These are phyloP conservation scores for Peromyscus attwateri DNA, from an alignment of 2,797 vertebrate genomes.

Conservation along the genomic window DNA sequence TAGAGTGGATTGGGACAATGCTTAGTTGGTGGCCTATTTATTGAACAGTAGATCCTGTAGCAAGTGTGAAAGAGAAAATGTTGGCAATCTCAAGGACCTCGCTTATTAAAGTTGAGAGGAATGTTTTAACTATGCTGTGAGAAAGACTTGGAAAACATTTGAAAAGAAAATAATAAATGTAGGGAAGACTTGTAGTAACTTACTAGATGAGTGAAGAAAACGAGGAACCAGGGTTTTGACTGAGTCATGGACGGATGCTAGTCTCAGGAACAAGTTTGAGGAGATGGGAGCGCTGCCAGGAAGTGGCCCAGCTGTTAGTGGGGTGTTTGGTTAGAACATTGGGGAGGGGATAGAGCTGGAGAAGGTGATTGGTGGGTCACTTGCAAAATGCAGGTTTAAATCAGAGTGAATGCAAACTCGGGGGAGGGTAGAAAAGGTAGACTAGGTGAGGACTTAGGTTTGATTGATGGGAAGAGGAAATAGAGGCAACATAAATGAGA, in stretches of 20 bases:
- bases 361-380: not conserved
- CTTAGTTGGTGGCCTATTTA: not conserved
- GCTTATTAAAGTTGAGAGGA: not conserved
- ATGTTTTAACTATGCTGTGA: conserved; percentile 9
- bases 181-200: not conserved
- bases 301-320: not conserved
- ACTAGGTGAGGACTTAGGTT: not conserved
- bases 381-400: not conserved
- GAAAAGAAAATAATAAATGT: not conserved
- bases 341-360: not conserved
- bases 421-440: not conserved
- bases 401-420: not conserved
- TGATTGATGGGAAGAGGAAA: not conserved
- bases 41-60: not conserved
- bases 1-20: not conserved
- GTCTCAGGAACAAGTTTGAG: not conserved
- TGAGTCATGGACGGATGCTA: not conserved
- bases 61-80: not conserved
- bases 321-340: not conserved
- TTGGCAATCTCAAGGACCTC: not conserved
- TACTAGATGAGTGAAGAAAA: not conserved
- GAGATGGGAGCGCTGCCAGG: not conserved
- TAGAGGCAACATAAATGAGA: not conserved
- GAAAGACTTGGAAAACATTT: conserved; percentile 19
- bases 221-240: not conserved